Base-by-base conservation (phyloP, 2,797 vertebrate species). In the Enteromius argenteus region DNA sequence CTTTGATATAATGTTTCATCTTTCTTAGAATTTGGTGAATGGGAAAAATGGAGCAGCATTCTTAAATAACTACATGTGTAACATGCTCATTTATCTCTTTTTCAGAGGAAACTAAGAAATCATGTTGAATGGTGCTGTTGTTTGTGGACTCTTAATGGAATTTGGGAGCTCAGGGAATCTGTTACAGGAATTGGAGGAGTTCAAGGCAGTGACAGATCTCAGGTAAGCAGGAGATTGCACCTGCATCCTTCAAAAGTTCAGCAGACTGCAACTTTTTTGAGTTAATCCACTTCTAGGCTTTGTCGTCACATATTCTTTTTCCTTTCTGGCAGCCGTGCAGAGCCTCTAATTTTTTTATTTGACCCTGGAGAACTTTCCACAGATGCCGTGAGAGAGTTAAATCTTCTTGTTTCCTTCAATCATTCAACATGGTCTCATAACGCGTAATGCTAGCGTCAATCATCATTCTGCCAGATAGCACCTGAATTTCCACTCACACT, bases 221-320 rank as follows among this genome's bases (percentile, higher is more conserved):
- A 84, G 74, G 75, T 84, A 64, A 84, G 82, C 73, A 46, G 39
- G 35, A 84, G 37, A 11, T 60, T 62, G 27, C 82, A 78, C 74
- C 64, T 71, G 82, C 53, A 42, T 60, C 82, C 21, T 71, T 17
- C 19, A 69, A 23, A 30, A 60, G 23, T 71, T 69, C 7, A 77
- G 49, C 81, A 76, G 72, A 51, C 60, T 49, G n/a, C 60, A 56
- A 23, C 23, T 56, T 69, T 84, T 67, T 84, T 35, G 19, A 77
- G 73, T 15, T 49, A 58, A 84, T 84, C 74, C 81, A 49, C 17
- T 56, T 56, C 46, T 53, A 64, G 46, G n/a, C 64, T 77, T 44
- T 84, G 64, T 23, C 74, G 3, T 84, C 60, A 76, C 17, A 8
- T 21, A 14, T 42, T 42, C 35, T 42, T 42, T 35, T 23, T 21